Base-by-base conservation (phyloP, 2,797 vertebrate species). In the Galaxias olidus region DNA sequence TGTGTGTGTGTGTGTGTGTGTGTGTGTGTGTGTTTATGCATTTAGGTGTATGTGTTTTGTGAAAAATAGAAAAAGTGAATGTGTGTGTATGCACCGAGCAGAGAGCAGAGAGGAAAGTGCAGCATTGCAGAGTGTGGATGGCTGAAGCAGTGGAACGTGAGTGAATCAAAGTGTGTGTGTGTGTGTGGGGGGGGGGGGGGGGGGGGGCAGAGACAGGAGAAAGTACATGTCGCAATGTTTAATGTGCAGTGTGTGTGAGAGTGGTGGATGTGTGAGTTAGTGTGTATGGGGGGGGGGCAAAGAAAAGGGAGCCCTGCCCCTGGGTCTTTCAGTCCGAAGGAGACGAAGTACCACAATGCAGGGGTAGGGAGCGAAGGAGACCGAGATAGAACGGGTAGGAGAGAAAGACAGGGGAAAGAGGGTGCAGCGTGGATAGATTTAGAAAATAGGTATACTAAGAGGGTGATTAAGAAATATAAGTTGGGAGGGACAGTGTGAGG, bases 271-370 rank as follows among this genome's bases (percentile, higher is more conserved):
- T 56, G 59, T 56, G 45, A n/a, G 45, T 48, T 54, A 13, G 63
- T 50, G 45, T 47, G 14, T 52, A 12, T 15, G 55, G 12, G 12
- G 13, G 20, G 41, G 17, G 46, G 18, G 52, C 10, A 18, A 11
- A 11, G 54, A 55, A 44, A 18, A 17, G 19, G 63, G 71, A 74
- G 68, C 75, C 66, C 76, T 68, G 70, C 60, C 65, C 63, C 2
- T 43, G 72, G 76, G 73, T 80, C 49, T 68, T 55, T 67, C 54
- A 12, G 72, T 75, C 66, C 74, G 62, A 62, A 44, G 63, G 62
- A 75, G 60, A 62, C 55, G 13, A 55, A 69, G 66, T 47, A 40
- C 53, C 47, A 74, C 75, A 65, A 66, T 84, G 59, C 40, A 58
- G 71, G 73, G 76, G 74, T 47, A 72, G 41, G 15, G 14, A 30